Conservation (phyloP, 2,888 invertebrate genomes). For the Oscheius sp. region DNA sequence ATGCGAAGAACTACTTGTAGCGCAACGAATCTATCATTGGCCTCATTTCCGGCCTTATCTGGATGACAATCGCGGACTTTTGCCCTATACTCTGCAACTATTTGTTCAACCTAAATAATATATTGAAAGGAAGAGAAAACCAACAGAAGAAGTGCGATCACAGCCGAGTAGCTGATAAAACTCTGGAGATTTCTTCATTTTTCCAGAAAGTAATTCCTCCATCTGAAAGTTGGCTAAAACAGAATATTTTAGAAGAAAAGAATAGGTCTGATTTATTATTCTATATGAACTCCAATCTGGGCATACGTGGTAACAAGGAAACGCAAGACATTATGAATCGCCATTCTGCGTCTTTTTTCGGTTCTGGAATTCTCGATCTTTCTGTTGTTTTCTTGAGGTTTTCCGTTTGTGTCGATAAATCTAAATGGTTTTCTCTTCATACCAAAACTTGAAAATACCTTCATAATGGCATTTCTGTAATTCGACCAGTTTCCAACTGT, state of each 20-base stretch:
- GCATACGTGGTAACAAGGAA: no score
- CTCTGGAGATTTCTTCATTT: conserved; percentile 33
- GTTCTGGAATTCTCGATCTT: neutral
- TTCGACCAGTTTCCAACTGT: conserved; percentile 53
- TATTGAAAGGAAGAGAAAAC: neutral
- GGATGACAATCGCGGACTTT: conserved; percentile 57
- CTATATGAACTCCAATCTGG: no score
- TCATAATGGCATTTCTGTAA: conserved; percentile 54
- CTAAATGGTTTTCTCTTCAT: neutral
- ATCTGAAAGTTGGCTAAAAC: no score
- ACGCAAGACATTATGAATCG: no score
- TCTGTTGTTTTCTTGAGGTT: conserved; percentile 4
- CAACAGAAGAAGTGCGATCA: conserved; percentile 33
- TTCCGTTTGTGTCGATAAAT: conserved; percentile 29
- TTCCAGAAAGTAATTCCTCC: conserved; percentile 27
- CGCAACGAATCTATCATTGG: neutral
- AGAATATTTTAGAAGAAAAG: neutral
- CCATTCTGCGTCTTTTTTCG: neutral
- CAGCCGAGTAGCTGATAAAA: conserved; percentile 45
- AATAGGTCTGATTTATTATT: no score
- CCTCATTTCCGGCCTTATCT: conserved; percentile 40
- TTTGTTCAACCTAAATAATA: conserved; percentile 56
- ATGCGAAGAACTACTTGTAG: neutral
- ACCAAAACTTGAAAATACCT: conserved; percentile 34
- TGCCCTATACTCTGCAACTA: conserved; percentile 54